Evolutionary conservation across 2,888 invertebrate species (phyloP).

Genomic region (Octonoba sinensis): DNA sequence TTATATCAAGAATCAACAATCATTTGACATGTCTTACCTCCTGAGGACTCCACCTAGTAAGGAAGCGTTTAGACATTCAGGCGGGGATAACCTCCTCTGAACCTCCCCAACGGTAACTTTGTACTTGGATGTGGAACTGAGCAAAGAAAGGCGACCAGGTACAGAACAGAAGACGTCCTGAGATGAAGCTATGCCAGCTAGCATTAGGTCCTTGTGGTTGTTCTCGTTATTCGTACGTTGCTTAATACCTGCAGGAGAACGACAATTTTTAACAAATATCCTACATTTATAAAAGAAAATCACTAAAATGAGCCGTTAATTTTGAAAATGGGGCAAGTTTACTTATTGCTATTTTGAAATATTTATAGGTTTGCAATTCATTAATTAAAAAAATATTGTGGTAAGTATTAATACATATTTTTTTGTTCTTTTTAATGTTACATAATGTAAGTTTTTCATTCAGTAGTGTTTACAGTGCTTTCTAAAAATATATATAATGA

Average conservation of each 20-base stretch:
- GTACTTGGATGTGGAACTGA: conserved; percentile 99
- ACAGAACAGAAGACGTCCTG: conserved; percentile 98
- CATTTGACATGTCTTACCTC: conserved; percentile 81
- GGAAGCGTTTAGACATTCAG: conserved; percentile 98
- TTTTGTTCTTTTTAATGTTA: too few relatives aligned
- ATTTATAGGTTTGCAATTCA: too few relatives aligned
- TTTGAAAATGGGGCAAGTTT: neutral
- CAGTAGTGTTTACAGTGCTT: too few relatives aligned
- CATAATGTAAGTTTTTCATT: too few relatives aligned
- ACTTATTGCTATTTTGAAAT: too few relatives aligned
- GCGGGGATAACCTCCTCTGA: conserved; percentile 94
- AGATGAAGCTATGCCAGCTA: conserved; percentile 75
- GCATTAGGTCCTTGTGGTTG: conserved; percentile 71
- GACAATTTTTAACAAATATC: neutral
- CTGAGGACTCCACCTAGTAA: conserved; percentile 95
- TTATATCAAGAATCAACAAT: too few relatives aligned
- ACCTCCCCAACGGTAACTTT: conserved; percentile 99
- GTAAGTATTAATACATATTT: too few relatives aligned
- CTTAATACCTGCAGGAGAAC: conserved; percentile 63
- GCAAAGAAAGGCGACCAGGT: conserved; percentile 93
- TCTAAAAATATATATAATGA: too few relatives aligned
- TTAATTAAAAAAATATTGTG: too few relatives aligned
- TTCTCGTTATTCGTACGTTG: conserved; percentile 66
- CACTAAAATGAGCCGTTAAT: neutral
- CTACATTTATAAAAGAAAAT: neutral